Percentiles rank a stretch among this genome's conserved stretches.
Evolutionary conservation across 1,140 invertebrate species (phyloP).

Genomic region (Ceratina japonica): DNA sequence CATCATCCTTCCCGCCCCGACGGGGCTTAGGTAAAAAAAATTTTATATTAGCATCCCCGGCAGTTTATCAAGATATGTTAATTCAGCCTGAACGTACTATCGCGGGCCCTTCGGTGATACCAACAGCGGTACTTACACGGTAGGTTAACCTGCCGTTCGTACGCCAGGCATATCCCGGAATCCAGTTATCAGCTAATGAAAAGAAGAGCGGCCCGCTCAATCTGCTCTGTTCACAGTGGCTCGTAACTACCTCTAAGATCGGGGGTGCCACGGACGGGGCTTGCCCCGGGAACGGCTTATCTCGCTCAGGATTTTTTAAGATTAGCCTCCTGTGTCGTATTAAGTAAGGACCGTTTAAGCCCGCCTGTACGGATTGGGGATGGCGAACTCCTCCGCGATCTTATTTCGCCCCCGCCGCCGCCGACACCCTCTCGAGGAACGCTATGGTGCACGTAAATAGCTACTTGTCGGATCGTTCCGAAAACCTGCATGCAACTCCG

Average conservation of each 20-base stretch:
- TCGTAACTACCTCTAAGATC: constrained; percentile 55
- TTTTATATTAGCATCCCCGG: constrained; percentile 34
- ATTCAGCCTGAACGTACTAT: constrained; percentile 37
- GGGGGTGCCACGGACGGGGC: constrained; percentile 39
- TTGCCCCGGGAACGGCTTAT: constrained; percentile 70
- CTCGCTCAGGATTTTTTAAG: constrained; percentile 71
- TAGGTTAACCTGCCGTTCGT: constrained; percentile 75
- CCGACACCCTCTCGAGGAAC: constrained; percentile 58
- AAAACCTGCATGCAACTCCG: constrained; percentile 46
- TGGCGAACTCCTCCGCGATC: constrained; percentile 1
- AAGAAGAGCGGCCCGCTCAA: constrained; percentile 69
- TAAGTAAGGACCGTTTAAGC: constrained; percentile 73
- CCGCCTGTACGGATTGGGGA: constrained; percentile 65
- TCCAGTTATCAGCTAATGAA: constrained; percentile 77
- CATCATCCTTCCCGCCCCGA: constrained; percentile 21
- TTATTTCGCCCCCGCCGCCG: constrained; percentile 31
- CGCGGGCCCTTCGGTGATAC: constrained; percentile 45
- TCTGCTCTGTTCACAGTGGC: constrained; percentile 53
- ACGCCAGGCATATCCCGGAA: constrained; percentile 70
- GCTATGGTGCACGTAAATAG: constrained; percentile 75
- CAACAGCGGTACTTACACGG: constrained; percentile 36
- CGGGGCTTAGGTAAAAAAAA: constrained; percentile 33
- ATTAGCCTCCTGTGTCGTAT: constrained; percentile 79
- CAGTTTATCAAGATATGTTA: constrained; percentile 65
- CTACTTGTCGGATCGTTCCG: constrained; percentile 78